Evolutionary conservation across 2,888 invertebrate genomes (phyloP).

Genomic region (Caprella mutica): DNA sequence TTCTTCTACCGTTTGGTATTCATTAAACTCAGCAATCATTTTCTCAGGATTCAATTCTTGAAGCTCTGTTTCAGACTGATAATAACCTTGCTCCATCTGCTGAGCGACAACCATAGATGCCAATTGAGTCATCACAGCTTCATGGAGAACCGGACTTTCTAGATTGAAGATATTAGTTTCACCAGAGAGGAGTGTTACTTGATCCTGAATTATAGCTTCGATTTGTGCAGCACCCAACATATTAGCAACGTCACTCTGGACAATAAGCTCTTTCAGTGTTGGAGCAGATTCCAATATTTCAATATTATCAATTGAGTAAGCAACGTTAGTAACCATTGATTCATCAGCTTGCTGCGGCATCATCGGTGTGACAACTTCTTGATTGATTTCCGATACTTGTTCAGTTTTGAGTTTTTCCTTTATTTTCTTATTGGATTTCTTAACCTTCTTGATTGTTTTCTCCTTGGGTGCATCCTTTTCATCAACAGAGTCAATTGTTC

Average conservation of each 20-base stretch:
- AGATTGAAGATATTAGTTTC: conserved; percentile 1
- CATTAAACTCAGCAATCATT: conserved; percentile 31
- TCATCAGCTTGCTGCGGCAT: conserved; percentile 1
- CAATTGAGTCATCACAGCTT: conserved; percentile 11
- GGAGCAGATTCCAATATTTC: conserved; percentile 5
- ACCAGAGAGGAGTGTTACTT: background rate
- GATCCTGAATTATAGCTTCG: conserved; percentile 7
- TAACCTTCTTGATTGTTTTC: conserved; percentile 2
- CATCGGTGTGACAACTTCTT: conserved; percentile 39
- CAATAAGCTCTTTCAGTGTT: background rate
- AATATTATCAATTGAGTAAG: conserved; percentile 1
- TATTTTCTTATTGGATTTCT: conserved; percentile 4
- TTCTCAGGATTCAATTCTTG: conserved; percentile 17
- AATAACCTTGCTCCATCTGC: conserved; percentile 22
- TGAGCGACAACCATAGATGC: conserved; percentile 17
- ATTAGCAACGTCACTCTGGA: background rate
- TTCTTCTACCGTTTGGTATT: conserved; percentile 27
- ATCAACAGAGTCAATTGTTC: conserved; percentile 3
- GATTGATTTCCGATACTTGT: conserved; percentile 42
- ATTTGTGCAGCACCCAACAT: background rate
- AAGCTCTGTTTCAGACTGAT: conserved; percentile 10
- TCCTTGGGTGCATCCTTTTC: no score
- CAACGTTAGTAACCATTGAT: background rate
- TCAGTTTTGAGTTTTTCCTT: conserved; percentile 41
- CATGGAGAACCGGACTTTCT: conserved; percentile 11